Evolutionary conservation across 2,888 invertebrate genomes (phyloP), one percentile per base, ranked within the genome.

Genomic region (Nemurella pictetii): DNA sequence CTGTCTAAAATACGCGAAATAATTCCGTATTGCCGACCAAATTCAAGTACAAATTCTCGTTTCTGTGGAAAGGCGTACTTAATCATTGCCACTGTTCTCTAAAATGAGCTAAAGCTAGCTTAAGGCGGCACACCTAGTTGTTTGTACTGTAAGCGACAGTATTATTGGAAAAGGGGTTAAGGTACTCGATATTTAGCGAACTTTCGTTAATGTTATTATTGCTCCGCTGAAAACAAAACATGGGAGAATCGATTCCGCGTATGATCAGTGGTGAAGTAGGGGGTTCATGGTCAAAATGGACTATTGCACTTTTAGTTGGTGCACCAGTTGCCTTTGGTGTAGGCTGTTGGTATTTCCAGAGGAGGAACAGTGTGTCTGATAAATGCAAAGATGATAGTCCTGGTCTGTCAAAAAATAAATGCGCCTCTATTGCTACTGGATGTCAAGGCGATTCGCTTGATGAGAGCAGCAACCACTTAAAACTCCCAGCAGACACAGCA

Each of bases 281-380:
- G 85, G 88, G 85, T 32, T 84, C 86, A 12, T 87, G 87, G 87
- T 86, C 89, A 80, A 96, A 95, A 93, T 97, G 97, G 96, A 96
- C 97, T 92, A 92, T 97, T 88, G 97, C 96, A 86, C 92, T 97
- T 86, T 93, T 95, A 86, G 93, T 97, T 87, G 96, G 97, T 88
- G 95, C 96, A 87, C 96, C 96, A 88, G 93, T 97, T 87, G 96
- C 95, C 86, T 92, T 96, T 85, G 97, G 97, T 85, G 91, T 97
- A 89, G 96, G 96, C 89, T 94, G 96, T 89, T 95, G 95, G 91
- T 95, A 94, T 90, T 93, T 94, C 88, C 93, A 92, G 29, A 29
- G 20, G 20, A 20, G 55, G 15, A 55, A 55, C 55, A 55, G 55
- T 20, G 55, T 55, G 55, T 20, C 55, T 2, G 55, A 55, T 12